Evolutionary conservation across 2,888 invertebrate species (phyloP).

Genomic region (Drosophila imparisetae): DNA sequence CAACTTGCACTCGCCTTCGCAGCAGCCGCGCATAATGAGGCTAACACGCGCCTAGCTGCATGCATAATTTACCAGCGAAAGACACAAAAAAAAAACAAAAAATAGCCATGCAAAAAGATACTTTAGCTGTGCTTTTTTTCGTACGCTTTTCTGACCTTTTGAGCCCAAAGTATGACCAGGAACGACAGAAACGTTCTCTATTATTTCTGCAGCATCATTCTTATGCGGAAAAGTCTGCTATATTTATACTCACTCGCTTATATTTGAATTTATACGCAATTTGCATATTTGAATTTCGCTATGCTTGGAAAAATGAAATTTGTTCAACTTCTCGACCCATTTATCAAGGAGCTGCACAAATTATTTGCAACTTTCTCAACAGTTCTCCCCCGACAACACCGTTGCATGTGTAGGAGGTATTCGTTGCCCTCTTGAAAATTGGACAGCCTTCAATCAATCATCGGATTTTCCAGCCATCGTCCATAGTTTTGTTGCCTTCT

Average conservation of each 20-base stretch:
- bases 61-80: slow-evolving; percentile 71
- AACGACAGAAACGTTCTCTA: background rate
- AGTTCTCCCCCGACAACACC: background rate
- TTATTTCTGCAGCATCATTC: slow-evolving; percentile 25
- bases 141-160: slow-evolving; percentile 49
- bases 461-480: slow-evolving; percentile 18
- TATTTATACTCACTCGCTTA: slow-evolving; percentile 45
- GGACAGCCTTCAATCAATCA: slow-evolving; percentile 62
- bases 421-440: slow-evolving; percentile 29
- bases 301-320: slow-evolving; percentile 14
- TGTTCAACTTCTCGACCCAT: slow-evolving; percentile 13
- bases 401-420: background rate
- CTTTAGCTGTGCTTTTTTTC: slow-evolving; percentile 52
- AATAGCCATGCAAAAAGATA: slow-evolving; percentile 16
- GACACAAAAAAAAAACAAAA: background rate
- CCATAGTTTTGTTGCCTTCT: slow-evolving; percentile 2
- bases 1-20: slow-evolving; percentile 46
- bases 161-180: slow-evolving; percentile 14
- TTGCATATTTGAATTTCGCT: slow-evolving; percentile 37
- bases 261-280: slow-evolving; percentile 55
- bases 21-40: slow-evolving; percentile 77
- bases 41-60: slow-evolving; percentile 72
- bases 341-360: slow-evolving; percentile 34
- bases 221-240: slow-evolving; percentile 34
- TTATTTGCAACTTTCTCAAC: slow-evolving; percentile 34